Conservation (phyloP, 2,888 invertebrate species). For the Andrena praecox region DNA sequence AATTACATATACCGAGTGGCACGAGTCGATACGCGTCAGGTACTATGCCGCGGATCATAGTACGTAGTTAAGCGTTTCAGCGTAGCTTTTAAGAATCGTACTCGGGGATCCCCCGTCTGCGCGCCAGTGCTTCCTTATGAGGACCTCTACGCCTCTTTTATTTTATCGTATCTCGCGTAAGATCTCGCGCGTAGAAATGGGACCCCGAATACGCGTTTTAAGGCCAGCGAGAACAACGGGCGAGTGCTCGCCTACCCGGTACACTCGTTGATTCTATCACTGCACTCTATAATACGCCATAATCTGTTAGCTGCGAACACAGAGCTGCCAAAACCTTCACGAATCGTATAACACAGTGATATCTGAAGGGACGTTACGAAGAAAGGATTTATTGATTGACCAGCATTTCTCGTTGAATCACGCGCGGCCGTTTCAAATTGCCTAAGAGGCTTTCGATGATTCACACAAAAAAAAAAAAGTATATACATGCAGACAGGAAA, state of each 20-base stretch:
- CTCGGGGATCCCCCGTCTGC: constrained; percentile 12
- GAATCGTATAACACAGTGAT: constrained; percentile 19
- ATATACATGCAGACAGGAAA: background rate
- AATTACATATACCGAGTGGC: constrained; percentile 28
- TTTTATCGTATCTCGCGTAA: constrained; percentile 40
- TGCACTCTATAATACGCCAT: constrained; percentile 39
- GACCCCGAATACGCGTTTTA: background rate
- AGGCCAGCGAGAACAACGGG: background rate
- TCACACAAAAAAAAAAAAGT: background rate
- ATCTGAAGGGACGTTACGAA: constrained; percentile 11
- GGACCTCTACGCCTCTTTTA: constrained; percentile 19
- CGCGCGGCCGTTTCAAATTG: constrained; percentile 23
- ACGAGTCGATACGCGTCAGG: constrained; percentile 3
- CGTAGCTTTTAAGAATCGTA: constrained; percentile 16
- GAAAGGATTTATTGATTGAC: constrained; percentile 42
- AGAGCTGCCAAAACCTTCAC: constrained; percentile 55
- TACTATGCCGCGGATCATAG: constrained; percentile 11
- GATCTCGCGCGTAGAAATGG: constrained; percentile 2
- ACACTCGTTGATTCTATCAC: constrained; percentile 16
- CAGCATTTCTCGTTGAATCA: constrained; percentile 42
- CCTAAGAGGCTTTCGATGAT: constrained; percentile 45
- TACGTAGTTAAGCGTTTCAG: constrained; percentile 17
- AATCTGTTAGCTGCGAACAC: constrained; percentile 51
- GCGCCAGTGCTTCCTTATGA: constrained; percentile 33
- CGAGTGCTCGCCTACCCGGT: constrained; percentile 23